Evolutionary conservation across 2,113 vertebrate species (phyloP), one percentile per base, ranked within the genome.

Genomic region (Actenoides lindsayi): DNA sequence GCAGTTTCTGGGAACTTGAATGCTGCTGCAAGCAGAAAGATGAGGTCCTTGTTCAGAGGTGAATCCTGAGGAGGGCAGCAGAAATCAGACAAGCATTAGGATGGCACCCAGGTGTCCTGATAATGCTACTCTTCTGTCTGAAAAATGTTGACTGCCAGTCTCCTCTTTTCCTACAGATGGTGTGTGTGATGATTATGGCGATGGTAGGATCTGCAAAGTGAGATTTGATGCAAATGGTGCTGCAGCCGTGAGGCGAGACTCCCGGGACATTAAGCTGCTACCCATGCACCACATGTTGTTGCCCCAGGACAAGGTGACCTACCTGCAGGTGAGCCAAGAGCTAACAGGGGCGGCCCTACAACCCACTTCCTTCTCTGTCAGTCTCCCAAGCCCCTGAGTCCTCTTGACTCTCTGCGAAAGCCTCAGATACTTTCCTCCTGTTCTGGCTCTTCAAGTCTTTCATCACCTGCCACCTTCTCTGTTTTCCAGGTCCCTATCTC

Each of bases 231-330:
- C 98, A 1, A 98, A 98, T 0, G 98, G 98, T 5, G 97, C 98
- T 25, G 93, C 98, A 15, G 95, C 98, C n/a, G 97, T 97, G 33
- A 96, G 95, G 84, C 97, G 92, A 63, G 98, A 98, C 73, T 96
- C 98, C 37, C 88, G 95, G 48, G 98, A 98, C 84, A 97, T 98
- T 94, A 98, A 98, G 73, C 97, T 98, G 94, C 93, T 98, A 33
- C 98, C 98, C 37, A 98, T 98, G 62, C 97, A 97, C 65, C 98
- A 98, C 79, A 98, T 98, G 97, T 94, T 98, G 54, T 96, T 98
- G 78, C 98, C 98, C 63, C 98, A 98, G 42, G 98, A 98, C 63
- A 97, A 98, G 77, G 98, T 98, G 63, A 98, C 98, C 77, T 98
- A 98, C 67, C 95, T 98, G 93, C 98, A 98, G 98, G 98, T 98